Evolutionary conservation across 2,797 vertebrate genomes (phyloP).

Genomic region (Anableps anableps): DNA sequence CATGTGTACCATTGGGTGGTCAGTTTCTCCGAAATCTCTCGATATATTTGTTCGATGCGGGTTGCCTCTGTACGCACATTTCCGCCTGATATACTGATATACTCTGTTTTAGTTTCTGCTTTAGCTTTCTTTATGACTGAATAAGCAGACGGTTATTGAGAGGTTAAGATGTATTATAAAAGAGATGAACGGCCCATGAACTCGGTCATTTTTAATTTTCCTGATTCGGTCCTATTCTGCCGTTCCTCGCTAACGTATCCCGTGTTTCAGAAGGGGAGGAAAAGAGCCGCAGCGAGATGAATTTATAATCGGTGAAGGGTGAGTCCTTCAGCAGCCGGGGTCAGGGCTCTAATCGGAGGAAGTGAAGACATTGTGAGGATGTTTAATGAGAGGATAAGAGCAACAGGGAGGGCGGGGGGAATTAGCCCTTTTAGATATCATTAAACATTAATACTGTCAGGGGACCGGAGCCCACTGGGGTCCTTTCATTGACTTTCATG

Average conservation of each 20-base stretch:
- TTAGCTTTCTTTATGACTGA: not conserved
- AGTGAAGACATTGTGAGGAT: slow-evolving; percentile 61
- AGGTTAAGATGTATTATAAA: not conserved
- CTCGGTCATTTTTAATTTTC: not conserved
- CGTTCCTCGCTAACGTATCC: slow-evolving; percentile 10
- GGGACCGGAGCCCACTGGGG: slow-evolving; percentile 67
- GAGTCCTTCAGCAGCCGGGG: slow-evolving; percentile 66
- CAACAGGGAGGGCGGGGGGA: slow-evolving; percentile 32
- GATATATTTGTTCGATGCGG: too few species aligned
- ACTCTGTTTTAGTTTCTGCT: not conserved
- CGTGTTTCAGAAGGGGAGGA: not conserved
- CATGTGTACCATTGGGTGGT: too few species aligned
- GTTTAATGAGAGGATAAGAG: slow-evolving; percentile 72
- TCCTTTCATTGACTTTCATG: slow-evolving; percentile 74
- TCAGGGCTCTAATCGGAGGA: slow-evolving; percentile 71
- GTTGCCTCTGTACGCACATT: too few species aligned
- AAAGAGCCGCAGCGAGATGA: not conserved
- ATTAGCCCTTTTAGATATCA: slow-evolving; percentile 80
- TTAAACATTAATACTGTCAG: slow-evolving; percentile 81
- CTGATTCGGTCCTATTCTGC: slow-evolving; percentile 1
- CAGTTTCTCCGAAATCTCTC: too few species aligned
- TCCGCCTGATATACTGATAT: too few species aligned
- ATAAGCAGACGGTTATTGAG: not conserved
- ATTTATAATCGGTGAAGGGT: slow-evolving; percentile 33
- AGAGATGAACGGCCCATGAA: not conserved